These are phyloP conservation scores for Dermolepida albohirtum DNA, from an alignment of 2,888 invertebrate genomes.

Conservation along the genomic window DNA sequence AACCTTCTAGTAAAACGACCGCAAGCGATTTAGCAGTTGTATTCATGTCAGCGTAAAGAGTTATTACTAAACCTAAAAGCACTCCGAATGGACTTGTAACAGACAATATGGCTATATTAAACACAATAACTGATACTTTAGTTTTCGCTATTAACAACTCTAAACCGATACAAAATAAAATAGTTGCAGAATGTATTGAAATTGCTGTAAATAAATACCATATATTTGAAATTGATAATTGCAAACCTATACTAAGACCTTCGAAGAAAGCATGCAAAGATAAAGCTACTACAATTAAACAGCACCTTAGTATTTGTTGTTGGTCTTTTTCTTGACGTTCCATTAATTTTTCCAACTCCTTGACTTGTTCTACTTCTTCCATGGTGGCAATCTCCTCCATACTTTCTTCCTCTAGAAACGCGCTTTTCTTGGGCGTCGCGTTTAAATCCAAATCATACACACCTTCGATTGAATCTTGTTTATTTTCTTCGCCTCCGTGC, in stretches of 20 bases:
- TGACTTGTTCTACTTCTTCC: slow-evolving; percentile 51
- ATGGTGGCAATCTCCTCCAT: slow-evolving; percentile 45
- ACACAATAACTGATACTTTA: slow-evolving; percentile 59
- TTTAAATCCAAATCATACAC: slow-evolving; percentile 20
- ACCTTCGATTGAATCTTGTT: slow-evolving; percentile 37
- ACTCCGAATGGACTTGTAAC: slow-evolving; percentile 68
- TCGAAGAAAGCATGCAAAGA: slow-evolving; percentile 70
- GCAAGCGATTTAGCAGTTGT: slow-evolving; percentile 62
- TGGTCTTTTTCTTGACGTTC: slow-evolving; percentile 54
- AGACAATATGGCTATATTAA: slow-evolving; percentile 65
- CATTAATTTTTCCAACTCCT: slow-evolving; percentile 53
- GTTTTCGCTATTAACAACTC: slow-evolving; percentile 66
- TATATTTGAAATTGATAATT: slow-evolving; percentile 63
- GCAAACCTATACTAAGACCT: slow-evolving; percentile 69
- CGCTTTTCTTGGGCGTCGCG: slow-evolving; percentile 16
- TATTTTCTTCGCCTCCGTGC: slow-evolving; percentile 15
- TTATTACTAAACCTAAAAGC: slow-evolving; percentile 64
- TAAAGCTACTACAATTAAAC: slow-evolving; percentile 66
- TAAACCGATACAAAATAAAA: slow-evolving; percentile 69
- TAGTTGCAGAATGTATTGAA: slow-evolving; percentile 68
- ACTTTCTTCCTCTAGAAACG: slow-evolving; percentile 41
- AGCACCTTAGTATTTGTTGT: slow-evolving; percentile 62
- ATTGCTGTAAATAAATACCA: slow-evolving; percentile 69
- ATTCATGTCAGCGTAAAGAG: slow-evolving; percentile 60
- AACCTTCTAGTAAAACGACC: slow-evolving; percentile 64